Base-by-base conservation (phyloP, 2,888 invertebrate species). In the Acronicta psi region DNA sequence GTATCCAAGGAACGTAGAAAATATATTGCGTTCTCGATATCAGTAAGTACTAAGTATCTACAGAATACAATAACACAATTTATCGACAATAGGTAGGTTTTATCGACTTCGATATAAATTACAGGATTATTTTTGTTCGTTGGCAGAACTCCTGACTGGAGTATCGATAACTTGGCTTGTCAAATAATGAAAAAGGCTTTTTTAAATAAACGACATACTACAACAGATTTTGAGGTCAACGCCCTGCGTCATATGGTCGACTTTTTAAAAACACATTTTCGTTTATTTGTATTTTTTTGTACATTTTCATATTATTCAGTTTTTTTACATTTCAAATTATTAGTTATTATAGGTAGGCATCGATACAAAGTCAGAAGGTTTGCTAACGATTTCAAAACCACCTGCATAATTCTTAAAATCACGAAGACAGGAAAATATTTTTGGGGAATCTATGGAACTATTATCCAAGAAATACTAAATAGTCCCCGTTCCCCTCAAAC, bases 1-100 rank as follows among this genome's bases (percentile, higher is more conserved):
- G 45, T 65, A 69, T 49, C 16, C 68, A 70, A 55, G 57, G 59
- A 63, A 76, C 57, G 65, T 75, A 75, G 51, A 79, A 69, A 78
- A 73, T 74, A 77, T 65, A 65, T 42, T 44, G 47, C 44, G 37
- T 45, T 67, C 53, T 51, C 43, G 40, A 77, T 58, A 59, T 53
- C 34, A 54, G 45, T 51, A 59, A 54, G 45, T 51, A 59, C 55
- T 75, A 67, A 41, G 23, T 49, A 42, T 44, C 59, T 64, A 73
- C 40, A 45, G 40, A 58, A 45, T 59, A 58, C 34, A 34, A 34
- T n/a, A 69, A 73, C 54, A 55, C 25, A 76, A 68, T 29, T 0
- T 50, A 46, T 64, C 57, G 59, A 69, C 31, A 50, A 31, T 18
- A 54, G 0, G 9, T 9, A 8, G n/a, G n/a, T n/a, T 44, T 25